Conservation (phyloP, 1,140 invertebrate genomes). For the Elymnias hypermnestra region DNA sequence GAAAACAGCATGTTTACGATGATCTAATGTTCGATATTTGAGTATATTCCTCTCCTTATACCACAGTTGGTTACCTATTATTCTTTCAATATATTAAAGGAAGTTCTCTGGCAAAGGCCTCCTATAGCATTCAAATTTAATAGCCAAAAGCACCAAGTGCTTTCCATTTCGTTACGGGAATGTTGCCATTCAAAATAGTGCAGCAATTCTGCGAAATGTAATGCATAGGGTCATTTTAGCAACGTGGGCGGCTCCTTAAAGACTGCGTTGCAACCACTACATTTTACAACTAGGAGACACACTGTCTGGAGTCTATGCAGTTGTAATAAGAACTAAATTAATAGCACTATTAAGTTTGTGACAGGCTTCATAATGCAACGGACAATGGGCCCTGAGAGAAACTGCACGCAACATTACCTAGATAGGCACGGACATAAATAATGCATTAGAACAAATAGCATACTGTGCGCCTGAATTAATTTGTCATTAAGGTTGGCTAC, state of each 20-base stretch:
- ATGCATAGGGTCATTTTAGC: slow-evolving; percentile 20
- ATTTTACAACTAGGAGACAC: not conserved
- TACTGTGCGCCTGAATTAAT: slow-evolving; percentile 22
- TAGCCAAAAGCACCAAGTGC: slow-evolving; percentile 5
- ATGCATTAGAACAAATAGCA: slow-evolving; percentile 23
- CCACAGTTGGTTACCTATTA: no score
- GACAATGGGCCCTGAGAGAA: slow-evolving; percentile 42
- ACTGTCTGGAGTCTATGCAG: slow-evolving; percentile 7
- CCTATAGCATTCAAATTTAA: slow-evolving; percentile 5
- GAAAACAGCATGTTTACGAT: no score
- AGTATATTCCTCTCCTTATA: no score
- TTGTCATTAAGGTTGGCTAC: slow-evolving; percentile 21
- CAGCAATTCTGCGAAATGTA: slow-evolving; percentile 20
- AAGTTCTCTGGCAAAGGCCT: no score
- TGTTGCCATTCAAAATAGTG: slow-evolving; percentile 12
- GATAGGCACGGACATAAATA: slow-evolving; percentile 21
- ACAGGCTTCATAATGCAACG: slow-evolving; percentile 28
- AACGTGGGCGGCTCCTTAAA: slow-evolving; percentile 30
- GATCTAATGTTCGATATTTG: no score
- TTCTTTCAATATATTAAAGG: no score
- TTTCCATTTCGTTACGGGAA: slow-evolving; percentile 12
- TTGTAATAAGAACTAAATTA: slow-evolving; percentile 12
- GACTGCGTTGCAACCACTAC: slow-evolving; percentile 17
- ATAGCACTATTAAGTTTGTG: slow-evolving; percentile 14
- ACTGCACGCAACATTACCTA: slow-evolving; percentile 30